A percentile compares a stretch with the other conserved stretches of the same genome.
phyloP scores from a whole-genome alignment of 2,888 invertebrate genomes.

The Erebia epiphron region DNA sequence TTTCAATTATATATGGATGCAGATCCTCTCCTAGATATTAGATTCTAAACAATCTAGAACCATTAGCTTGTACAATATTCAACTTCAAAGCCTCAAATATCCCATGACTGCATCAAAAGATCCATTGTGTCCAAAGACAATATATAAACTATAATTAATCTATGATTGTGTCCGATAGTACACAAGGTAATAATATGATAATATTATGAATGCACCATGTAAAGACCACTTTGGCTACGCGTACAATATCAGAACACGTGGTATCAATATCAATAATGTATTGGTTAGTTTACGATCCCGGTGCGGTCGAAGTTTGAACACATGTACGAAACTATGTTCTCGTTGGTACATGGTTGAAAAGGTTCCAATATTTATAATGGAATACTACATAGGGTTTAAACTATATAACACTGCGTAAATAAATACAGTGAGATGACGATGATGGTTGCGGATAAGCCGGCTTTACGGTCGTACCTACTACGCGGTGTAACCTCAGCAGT shows the following conservation, averaged over 20 bases:
- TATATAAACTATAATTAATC: no score
- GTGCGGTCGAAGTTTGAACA: constrained; percentile 3
- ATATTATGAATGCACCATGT: background rate
- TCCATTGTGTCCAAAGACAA: background rate
- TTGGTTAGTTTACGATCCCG: background rate
- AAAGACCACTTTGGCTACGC: background rate
- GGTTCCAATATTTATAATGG: constrained; percentile 6
- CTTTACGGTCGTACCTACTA: no score
- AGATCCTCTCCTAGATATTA: no score
- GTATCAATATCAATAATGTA: constrained; percentile 9
- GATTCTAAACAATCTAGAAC: background rate
- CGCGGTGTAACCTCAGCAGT: no score
- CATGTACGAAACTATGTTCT: constrained; percentile 1
- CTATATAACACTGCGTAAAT: no score
- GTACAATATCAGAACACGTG: background rate
- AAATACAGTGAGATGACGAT: no score
- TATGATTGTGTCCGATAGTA: no score
- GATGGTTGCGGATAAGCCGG: no score
- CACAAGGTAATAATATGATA: no score
- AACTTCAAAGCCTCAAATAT: background rate
- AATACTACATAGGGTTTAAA: background rate
- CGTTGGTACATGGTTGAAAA: background rate
- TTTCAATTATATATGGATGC: no score
- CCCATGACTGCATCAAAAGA: background rate
- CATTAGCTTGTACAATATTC: background rate